phyloP scores from a whole-genome alignment of 2,113 vertebrate genomes.

The Cyprinodon tularosa region DNA sequence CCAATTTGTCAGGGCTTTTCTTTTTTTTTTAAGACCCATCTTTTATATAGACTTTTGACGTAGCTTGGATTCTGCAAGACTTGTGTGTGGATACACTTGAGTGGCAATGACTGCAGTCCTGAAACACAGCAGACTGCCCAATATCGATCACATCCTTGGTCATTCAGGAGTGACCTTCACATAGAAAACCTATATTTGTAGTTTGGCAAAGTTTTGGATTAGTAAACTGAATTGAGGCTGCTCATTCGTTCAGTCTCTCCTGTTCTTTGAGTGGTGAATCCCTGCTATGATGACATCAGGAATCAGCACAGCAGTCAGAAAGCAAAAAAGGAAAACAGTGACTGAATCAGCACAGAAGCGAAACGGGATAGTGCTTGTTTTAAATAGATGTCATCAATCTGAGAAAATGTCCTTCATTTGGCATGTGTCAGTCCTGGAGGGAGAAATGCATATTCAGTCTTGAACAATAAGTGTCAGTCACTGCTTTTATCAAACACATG shows the following conservation, averaged over 20 bases:
- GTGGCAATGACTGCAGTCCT: conserved; percentile 44
- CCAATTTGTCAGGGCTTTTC: conserved; percentile 4
- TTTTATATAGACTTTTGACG: conserved; percentile 50
- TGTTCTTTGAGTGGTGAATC: conserved; percentile 13
- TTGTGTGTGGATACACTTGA: conserved; percentile 29
- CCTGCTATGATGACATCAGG: conserved; percentile 26
- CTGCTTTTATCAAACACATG: conserved; percentile 57
- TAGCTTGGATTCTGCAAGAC: conserved; percentile 12
- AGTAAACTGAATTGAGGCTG: not conserved
- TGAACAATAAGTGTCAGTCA: conserved; percentile 71
- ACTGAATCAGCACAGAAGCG: conserved; percentile 6
- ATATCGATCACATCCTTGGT: conserved; percentile 65
- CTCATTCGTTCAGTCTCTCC: conserved; percentile 9
- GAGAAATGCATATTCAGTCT: conserved; percentile 68
- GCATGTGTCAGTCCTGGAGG: conserved; percentile 63
- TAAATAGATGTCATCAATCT: conserved; percentile 77
- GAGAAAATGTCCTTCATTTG: conserved; percentile 67
- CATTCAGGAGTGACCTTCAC: conserved; percentile 7
- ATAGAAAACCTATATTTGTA: not conserved
- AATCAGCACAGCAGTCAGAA: conserved; percentile 22
- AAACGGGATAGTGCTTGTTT: conserved; percentile 37
- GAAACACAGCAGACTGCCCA: conserved; percentile 59
- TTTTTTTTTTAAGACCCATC: conserved; percentile 11
- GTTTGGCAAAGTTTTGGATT: conserved; percentile 43
- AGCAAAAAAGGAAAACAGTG: conserved; percentile 15